Conservation (phyloP, 1,140 invertebrate species). For the Trinorchestia longiramus region DNA sequence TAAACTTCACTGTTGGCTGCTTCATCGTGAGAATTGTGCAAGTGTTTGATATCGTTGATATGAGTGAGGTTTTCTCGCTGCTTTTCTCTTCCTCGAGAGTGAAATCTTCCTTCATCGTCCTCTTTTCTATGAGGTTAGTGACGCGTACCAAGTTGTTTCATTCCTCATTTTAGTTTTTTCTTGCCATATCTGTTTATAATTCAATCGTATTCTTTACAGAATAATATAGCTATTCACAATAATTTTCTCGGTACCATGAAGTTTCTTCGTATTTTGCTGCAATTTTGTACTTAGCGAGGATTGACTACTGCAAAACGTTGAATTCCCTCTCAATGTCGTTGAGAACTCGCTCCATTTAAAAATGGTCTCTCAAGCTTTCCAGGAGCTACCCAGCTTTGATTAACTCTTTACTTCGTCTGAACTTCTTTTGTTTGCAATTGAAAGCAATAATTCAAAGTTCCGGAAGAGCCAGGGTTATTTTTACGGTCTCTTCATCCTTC, state of each 20-base stretch:
- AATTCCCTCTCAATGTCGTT: neutral
- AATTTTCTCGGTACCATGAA: neutral
- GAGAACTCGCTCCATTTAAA: neutral
- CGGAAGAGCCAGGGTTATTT: neutral
- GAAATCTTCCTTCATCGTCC: neutral
- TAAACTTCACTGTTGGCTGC: neutral
- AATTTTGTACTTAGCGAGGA: neutral
- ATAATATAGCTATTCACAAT: neutral
- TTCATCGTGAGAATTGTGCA: neutral
- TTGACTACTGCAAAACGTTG: neutral
- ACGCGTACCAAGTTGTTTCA: neutral
- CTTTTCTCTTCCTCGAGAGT: neutral
- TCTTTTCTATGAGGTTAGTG: neutral
- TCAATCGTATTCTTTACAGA: neutral
- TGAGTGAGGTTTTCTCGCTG: neutral
- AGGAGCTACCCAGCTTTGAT: neutral
- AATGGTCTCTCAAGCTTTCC: neutral
- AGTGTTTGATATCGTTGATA: neutral
- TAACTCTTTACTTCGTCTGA: neutral
- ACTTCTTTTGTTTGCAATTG: slow-evolving; percentile 16
- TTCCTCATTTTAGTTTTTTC: neutral
- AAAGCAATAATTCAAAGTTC: slow-evolving; percentile 20
- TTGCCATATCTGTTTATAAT: neutral
- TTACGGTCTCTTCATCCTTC: neutral
- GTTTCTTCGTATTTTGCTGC: neutral